Conservation (phyloP, 2,113 vertebrate species). For the Catharus bicknelli region DNA sequence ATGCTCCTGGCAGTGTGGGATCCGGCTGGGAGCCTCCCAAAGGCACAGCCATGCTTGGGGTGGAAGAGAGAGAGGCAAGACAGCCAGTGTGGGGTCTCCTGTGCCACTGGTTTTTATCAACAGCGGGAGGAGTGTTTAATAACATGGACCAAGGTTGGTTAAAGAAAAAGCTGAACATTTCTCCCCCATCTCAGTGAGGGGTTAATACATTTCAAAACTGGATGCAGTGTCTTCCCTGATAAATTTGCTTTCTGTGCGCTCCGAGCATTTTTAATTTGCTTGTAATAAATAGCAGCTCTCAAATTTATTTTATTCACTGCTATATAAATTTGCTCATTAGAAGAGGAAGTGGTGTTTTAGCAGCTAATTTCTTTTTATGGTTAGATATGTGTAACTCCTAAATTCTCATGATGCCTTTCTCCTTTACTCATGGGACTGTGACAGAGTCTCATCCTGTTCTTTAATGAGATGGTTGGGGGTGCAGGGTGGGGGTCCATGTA, state of each 20-base stretch:
- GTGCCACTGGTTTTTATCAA: neutral
- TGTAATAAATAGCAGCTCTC: slow-evolving; percentile 2
- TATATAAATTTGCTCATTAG: neutral
- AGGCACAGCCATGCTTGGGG: slow-evolving; percentile 11
- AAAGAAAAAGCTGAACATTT: neutral
- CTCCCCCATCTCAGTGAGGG: neutral
- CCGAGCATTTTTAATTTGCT: neutral
- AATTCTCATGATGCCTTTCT: neutral
- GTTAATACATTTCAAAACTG: neutral
- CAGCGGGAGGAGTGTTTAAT: neutral
- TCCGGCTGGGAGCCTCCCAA: slow-evolving; percentile 41
- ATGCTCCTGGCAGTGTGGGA: slow-evolving; percentile 53
- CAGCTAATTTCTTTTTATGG: neutral
- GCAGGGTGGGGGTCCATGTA: neutral
- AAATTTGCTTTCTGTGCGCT: neutral
- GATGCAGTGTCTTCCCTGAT: neutral
- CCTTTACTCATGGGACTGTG: neutral
- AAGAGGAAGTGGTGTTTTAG: neutral
- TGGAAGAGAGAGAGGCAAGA: neutral
- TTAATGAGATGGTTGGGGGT: neutral
- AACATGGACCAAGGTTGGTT: neutral
- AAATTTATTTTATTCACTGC: neutral
- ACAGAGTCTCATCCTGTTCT: neutral
- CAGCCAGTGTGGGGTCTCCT: neutral
- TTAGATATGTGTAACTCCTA: neutral